phyloP scores from a whole-genome alignment of 2,113 vertebrate genomes.

The Empidonax alnorum region DNA sequence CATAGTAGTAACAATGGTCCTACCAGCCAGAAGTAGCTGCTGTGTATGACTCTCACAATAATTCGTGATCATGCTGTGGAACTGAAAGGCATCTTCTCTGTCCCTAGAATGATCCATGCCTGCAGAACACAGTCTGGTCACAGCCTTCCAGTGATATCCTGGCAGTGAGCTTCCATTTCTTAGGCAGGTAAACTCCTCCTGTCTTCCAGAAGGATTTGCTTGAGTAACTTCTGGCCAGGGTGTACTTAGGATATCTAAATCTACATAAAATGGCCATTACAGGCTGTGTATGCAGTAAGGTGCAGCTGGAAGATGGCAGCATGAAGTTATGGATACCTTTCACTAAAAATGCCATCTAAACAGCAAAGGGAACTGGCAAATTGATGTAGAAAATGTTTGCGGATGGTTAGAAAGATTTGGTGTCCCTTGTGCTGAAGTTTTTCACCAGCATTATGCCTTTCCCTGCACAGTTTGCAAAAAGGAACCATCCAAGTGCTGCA shows the following conservation, averaged over 20 bases:
- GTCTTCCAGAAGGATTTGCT: background rate
- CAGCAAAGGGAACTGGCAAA: background rate
- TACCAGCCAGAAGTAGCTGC: background rate
- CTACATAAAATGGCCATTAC: background rate
- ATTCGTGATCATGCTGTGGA: accelerated
- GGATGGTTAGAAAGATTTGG: background rate
- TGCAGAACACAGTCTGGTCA: background rate
- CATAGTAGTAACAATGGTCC: background rate
- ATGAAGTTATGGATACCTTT: background rate
- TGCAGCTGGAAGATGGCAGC: background rate
- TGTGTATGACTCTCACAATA: accelerated
- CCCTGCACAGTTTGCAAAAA: background rate
- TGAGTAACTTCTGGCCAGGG: background rate
- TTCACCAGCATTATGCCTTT: too few species aligned
- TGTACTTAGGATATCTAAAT: background rate
- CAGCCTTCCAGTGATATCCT: background rate
- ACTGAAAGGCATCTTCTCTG: background rate
- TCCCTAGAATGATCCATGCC: accelerated
- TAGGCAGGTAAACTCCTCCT: background rate
- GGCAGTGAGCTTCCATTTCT: background rate
- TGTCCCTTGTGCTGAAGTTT: background rate
- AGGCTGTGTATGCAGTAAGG: background rate
- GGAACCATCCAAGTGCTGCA: background rate
- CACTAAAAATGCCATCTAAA: background rate
- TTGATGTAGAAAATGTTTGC: background rate